These are phyloP conservation scores for Punctoribates punctum DNA, from an alignment of 2,888 invertebrate species.

Conservation along the genomic window DNA sequence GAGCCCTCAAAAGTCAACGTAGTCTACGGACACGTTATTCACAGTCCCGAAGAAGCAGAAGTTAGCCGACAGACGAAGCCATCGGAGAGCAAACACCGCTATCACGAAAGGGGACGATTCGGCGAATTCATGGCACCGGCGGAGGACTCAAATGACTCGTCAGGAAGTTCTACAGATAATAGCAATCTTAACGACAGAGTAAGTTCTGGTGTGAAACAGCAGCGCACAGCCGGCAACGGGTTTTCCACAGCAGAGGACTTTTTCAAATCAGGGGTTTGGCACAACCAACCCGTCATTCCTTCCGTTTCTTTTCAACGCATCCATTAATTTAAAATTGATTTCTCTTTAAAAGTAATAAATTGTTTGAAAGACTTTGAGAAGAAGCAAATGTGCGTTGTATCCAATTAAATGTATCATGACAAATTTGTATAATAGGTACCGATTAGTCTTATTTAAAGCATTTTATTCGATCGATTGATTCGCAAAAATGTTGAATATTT, in stretches of 20 bases:
- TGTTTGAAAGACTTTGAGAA: too few species aligned
- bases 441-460: too few species aligned
- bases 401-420: too few species aligned
- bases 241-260: neutral
- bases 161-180: neutral
- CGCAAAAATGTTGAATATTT: too few species aligned
- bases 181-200: neutral
- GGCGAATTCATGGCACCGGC: neutral
- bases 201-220: neutral
- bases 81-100: neutral
- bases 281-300: neutral
- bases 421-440: too few species aligned
- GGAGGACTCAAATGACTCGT: neutral
- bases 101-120: neutral
- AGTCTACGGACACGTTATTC: conserved; percentile 6
- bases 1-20: neutral
- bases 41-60: conserved; percentile 17
- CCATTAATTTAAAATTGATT: conserved; percentile 30
- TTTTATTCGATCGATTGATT: too few species aligned
- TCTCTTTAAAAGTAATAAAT: too few species aligned
- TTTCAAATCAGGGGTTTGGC: conserved; percentile 24
- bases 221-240: neutral
- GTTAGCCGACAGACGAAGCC: neutral
- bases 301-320: neutral
- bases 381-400: too few species aligned